A percentile compares a stretch with the other conserved stretches of the same genome.
Evolutionary conservation across 2,797 vertebrate species (phyloP).

Genomic region (Phyllotis vaccarum): DNA sequence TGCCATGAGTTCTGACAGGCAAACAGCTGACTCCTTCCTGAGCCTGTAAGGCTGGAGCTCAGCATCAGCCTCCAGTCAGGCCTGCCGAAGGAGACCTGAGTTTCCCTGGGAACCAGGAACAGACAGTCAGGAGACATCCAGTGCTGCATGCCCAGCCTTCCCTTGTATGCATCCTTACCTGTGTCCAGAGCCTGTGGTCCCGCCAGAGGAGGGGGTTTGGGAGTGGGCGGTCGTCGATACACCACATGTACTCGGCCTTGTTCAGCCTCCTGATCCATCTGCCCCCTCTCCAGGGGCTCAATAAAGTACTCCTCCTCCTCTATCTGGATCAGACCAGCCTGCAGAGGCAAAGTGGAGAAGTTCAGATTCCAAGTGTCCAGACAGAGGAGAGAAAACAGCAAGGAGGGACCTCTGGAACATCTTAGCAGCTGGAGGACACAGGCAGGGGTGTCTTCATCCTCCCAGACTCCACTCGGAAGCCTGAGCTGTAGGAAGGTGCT

Average conservation of each 20-base stretch:
- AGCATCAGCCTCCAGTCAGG: neutral
- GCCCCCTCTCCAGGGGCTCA: slow-evolving; percentile 94
- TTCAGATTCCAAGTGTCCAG: slow-evolving; percentile 72
- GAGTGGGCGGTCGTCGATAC: slow-evolving; percentile 91
- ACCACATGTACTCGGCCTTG: slow-evolving; percentile 95
- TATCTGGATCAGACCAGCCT: slow-evolving; percentile 98
- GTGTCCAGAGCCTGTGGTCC: slow-evolving; percentile 87
- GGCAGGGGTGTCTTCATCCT: neutral
- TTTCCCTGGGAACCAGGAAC: neutral
- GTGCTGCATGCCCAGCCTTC: neutral
- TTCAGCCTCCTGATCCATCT: slow-evolving; percentile 86
- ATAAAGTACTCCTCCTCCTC: slow-evolving; percentile 98
- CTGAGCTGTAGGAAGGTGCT: neutral
- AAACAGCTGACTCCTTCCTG: neutral
- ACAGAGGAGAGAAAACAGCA: slow-evolving; percentile 64
- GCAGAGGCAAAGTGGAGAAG: slow-evolving; percentile 83
- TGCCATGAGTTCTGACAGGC: neutral
- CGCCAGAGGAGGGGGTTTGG: slow-evolving; percentile 85
- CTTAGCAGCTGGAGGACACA: fast-evolving
- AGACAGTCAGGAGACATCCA: neutral
- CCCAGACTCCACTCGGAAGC: neutral
- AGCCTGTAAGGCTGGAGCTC: neutral
- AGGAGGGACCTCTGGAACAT: slow-evolving; percentile 12
- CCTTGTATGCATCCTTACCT: slow-evolving; percentile 90
- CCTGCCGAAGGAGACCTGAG: neutral